phyloP scores from a whole-genome alignment of 2,797 vertebrate genomes.

The Rhynchonycteris naso region DNA sequence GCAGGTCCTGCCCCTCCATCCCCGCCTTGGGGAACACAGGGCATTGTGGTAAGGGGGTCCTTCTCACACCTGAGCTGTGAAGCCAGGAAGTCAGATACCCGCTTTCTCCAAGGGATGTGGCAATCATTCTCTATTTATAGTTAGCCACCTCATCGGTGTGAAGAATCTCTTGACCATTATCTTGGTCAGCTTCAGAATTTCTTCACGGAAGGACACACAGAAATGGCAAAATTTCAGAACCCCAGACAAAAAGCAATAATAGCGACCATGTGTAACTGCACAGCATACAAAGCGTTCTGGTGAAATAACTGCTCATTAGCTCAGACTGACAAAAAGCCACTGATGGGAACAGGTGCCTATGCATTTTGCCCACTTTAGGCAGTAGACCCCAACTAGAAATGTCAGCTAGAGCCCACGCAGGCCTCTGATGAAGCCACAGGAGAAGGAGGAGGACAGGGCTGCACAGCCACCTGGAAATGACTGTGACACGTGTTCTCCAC shows the following conservation, averaged over 20 bases:
- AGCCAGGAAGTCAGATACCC: background rate
- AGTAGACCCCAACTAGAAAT: background rate
- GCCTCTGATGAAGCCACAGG: background rate
- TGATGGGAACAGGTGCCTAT: accelerated
- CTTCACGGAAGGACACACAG: background rate
- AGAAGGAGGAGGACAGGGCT: too few species aligned
- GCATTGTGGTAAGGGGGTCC: accelerated
- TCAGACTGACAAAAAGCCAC: background rate
- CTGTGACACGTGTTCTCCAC: accelerated
- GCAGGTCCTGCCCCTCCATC: background rate
- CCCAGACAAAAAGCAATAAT: accelerated
- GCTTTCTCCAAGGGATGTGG: background rate
- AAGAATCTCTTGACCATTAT: background rate
- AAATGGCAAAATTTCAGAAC: background rate
- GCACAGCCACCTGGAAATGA: background rate
- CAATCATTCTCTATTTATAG: background rate
- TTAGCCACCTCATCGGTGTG: background rate
- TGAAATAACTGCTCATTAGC: background rate
- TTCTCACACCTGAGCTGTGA: accelerated
- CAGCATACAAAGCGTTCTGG: background rate
- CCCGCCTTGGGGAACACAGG: too few species aligned
- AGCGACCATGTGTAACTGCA: accelerated
- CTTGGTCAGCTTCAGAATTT: background rate
- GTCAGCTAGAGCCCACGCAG: background rate
- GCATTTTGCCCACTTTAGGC: background rate